Conservation (phyloP, 2,888 invertebrate species). For the Chelonus formosanus region DNA sequence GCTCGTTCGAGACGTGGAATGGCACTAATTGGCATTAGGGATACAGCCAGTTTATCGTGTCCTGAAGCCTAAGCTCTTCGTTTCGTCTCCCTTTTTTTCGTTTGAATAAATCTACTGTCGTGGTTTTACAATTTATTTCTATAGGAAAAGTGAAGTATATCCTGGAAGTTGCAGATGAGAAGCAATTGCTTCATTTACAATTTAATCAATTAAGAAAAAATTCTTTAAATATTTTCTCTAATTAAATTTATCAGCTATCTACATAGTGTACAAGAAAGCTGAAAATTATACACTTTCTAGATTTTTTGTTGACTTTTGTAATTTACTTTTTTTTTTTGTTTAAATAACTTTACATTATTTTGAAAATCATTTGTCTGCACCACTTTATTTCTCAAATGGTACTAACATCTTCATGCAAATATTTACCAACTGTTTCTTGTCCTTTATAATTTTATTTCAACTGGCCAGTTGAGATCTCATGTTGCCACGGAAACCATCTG, state of each 20-base stretch:
- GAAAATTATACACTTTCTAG: too few species aligned
- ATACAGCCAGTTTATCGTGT: constrained; percentile 60
- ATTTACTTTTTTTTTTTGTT: too few species aligned
- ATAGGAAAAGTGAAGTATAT: too few species aligned
- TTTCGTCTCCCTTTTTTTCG: constrained; percentile 29
- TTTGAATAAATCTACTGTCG: too few species aligned
- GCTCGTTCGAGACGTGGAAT: constrained; percentile 53
- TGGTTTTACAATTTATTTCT: too few species aligned
- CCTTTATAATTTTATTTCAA: constrained; percentile 11
- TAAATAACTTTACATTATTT: constrained; percentile 8
- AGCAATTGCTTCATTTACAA: too few species aligned
- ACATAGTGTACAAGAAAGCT: too few species aligned
- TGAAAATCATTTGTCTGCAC: background rate
- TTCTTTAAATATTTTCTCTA: too few species aligned
- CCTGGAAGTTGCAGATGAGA: too few species aligned
- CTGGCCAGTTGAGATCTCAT: constrained; percentile 22
- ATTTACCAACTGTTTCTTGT: constrained; percentile 49
- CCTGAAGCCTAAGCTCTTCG: constrained; percentile 47
- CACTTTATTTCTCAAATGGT: constrained; percentile 15
- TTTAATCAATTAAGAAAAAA: too few species aligned
- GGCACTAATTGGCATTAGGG: constrained; percentile 65
- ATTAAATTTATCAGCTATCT: too few species aligned
- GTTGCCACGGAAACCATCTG: constrained; percentile 56
- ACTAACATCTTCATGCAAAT: constrained; percentile 43
- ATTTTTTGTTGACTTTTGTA: background rate